A percentile compares a stretch with the other conserved stretches of the same genome.
phyloP scores from a whole-genome alignment of 2,113 vertebrate genomes.

The Pelmatolapia mariae region DNA sequence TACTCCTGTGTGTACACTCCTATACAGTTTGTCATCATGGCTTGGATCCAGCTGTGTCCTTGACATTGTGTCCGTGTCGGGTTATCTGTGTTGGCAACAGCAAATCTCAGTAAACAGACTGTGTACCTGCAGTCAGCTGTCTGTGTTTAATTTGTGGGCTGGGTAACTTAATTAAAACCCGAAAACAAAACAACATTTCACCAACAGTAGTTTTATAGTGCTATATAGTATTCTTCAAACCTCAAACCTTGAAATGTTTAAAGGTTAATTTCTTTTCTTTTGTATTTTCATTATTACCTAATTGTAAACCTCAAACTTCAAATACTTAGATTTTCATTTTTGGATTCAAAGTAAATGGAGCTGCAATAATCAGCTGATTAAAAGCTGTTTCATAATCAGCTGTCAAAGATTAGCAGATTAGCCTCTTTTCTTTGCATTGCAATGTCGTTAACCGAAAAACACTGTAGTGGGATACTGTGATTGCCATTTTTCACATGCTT shows the following conservation, averaged over 20 bases:
- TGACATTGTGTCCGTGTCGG: background rate
- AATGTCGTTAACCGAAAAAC: accelerated
- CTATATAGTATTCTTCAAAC: background rate
- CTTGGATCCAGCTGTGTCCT: background rate
- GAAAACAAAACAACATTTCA: background rate
- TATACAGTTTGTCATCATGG: background rate
- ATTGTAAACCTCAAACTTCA: background rate
- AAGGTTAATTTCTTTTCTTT: background rate
- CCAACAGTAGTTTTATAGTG: background rate
- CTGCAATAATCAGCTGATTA: background rate
- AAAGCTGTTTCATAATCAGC: background rate
- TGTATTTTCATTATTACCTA: background rate
- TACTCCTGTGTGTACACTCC: background rate
- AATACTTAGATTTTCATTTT: background rate
- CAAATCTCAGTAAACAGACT: slow-evolving; percentile 25
- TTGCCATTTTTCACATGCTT: background rate
- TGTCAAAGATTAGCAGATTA: background rate
- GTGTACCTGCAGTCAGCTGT: background rate
- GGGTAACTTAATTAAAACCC: background rate
- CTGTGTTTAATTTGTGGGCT: slow-evolving; percentile 51
- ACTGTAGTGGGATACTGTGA: background rate
- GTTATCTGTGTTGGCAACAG: slow-evolving; percentile 26
- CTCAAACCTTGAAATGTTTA: background rate
- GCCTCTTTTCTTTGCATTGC: background rate
- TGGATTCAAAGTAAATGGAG: background rate